A percentile compares a stretch with the other conserved stretches of the same genome.
These are phyloP conservation scores for Sinhomidia bicolor DNA, from an alignment of 2,888 invertebrate genomes.

Conservation along the genomic window DNA sequence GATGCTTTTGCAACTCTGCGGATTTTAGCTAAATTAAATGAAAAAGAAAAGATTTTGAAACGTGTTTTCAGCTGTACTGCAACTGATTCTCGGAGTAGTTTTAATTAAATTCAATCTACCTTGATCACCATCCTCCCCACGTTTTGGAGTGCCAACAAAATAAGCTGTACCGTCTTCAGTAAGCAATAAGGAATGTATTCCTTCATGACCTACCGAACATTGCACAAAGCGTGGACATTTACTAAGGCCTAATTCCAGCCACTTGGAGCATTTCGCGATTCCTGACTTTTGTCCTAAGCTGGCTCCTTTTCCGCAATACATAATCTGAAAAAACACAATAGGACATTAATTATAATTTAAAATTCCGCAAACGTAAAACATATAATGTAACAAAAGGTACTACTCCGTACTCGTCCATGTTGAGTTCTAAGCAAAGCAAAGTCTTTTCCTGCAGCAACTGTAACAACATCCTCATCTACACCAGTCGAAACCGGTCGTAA, in stretches of 20 bases:
- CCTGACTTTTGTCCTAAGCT: conserved; percentile 90
- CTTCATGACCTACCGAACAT: conserved; percentile 96
- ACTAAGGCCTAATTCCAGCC: conserved; percentile 85
- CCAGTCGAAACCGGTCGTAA: conserved; percentile 83
- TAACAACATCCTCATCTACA: conserved; percentile 90
- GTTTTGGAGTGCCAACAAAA: conserved; percentile 92
- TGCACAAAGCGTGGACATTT: conserved; percentile 89
- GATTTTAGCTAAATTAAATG: conserved; percentile 84
- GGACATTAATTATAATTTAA: too few species aligned
- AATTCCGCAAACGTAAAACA: conserved; percentile 14
- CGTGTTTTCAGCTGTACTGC: too few species aligned
- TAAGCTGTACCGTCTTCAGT: conserved; percentile 95
- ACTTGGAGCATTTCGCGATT: conserved; percentile 81
- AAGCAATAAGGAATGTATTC: conserved; percentile 94
- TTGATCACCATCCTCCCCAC: conserved; percentile 97
- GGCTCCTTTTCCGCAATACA: conserved; percentile 93
- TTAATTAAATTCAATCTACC: conserved; percentile 83
- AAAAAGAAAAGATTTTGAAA: too few species aligned
- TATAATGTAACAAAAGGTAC: background rate
- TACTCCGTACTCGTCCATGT: conserved; percentile 91
- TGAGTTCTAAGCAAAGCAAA: conserved; percentile 92
- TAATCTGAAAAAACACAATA: conserved; percentile 84
- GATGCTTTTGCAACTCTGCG: conserved; percentile 94
- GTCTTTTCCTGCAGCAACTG: conserved; percentile 93
- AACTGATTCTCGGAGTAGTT: too few species aligned